Percentiles rank a stretch among this genome's conserved stretches.
Evolutionary conservation across 2,888 invertebrate genomes (phyloP).

Genomic region (Elegia similella): DNA sequence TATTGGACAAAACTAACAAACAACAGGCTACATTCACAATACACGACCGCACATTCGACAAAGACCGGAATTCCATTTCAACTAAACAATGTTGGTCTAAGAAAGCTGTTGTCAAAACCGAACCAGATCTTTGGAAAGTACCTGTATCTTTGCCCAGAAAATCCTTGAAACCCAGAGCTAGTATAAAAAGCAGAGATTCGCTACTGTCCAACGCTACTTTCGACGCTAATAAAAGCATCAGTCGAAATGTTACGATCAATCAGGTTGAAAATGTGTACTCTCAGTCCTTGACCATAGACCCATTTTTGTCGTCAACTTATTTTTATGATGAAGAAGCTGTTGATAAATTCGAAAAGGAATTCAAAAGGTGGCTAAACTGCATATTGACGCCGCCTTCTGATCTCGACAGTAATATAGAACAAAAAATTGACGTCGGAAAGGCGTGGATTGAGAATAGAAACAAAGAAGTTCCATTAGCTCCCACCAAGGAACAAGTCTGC

Average conservation of each 20-base stretch:
- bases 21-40: slow-evolving; percentile 65
- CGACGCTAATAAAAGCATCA: slow-evolving; percentile 65
- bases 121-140: slow-evolving; percentile 65
- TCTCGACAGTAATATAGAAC: slow-evolving; percentile 83
- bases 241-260: slow-evolving; percentile 64
- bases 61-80: slow-evolving; percentile 38
- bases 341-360: slow-evolving; percentile 85
- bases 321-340: slow-evolving; percentile 86
- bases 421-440: slow-evolving; percentile 86
- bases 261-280: slow-evolving; percentile 68
- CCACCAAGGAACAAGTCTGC: slow-evolving; percentile 86
- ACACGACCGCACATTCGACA: slow-evolving; percentile 65
- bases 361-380: slow-evolving; percentile 90
- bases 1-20: slow-evolving; percentile 52
- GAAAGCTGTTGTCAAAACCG: slow-evolving; percentile 56
- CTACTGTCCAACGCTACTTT: slow-evolving; percentile 43
- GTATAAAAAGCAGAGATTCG: slow-evolving; percentile 43
- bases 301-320: slow-evolving; percentile 84
- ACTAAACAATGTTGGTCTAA: slow-evolving; percentile 64
- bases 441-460: slow-evolving; percentile 88
- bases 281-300: slow-evolving; percentile 82
- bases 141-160: slow-evolving; percentile 52
- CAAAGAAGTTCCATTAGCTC: slow-evolving; percentile 84
- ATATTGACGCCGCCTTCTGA: slow-evolving; percentile 88
- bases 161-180: slow-evolving; percentile 43